phyloP scores from a whole-genome alignment of 2,113 vertebrate genomes.

The Mesoclemmys tuberculata region DNA sequence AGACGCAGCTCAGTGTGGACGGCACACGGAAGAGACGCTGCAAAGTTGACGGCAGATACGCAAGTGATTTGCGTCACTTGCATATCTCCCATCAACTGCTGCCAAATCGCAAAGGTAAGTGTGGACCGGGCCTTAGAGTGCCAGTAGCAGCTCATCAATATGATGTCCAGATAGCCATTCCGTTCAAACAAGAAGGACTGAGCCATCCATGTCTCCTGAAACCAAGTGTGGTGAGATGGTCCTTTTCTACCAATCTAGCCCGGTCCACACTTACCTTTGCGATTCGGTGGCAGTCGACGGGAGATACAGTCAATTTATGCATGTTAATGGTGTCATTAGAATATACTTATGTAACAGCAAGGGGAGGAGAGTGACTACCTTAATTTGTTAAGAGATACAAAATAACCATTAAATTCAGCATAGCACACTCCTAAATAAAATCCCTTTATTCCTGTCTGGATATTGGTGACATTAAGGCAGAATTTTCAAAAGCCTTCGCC shows the following conservation, averaged over 20 bases:
- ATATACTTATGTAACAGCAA: slow-evolving; percentile 27
- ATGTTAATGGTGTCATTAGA: slow-evolving; percentile 9
- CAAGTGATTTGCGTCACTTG: too few species aligned
- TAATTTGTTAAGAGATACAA: slow-evolving; percentile 12
- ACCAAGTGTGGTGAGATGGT: neutral
- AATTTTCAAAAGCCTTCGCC: neutral
- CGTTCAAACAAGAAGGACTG: neutral
- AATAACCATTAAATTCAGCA: slow-evolving; percentile 35
- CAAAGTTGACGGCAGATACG: too few species aligned
- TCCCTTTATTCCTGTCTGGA: neutral
- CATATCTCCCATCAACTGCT: too few species aligned
- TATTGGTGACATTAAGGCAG: neutral
- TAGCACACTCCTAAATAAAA: slow-evolving; percentile 14
- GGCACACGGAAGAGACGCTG: too few species aligned
- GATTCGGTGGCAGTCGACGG: too few species aligned
- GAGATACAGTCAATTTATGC: neutral
- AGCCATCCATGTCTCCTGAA: neutral
- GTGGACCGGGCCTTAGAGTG: too few species aligned
- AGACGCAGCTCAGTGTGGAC: too few species aligned
- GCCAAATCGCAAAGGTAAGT: too few species aligned
- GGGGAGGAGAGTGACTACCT: neutral
- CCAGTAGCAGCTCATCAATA: neutral
- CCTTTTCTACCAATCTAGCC: too few species aligned
- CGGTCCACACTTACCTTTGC: too few species aligned
- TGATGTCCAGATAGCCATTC: fast-evolving